Conservation (phyloP, 2,888 invertebrate genomes). For the Mythimna loreyi region DNA sequence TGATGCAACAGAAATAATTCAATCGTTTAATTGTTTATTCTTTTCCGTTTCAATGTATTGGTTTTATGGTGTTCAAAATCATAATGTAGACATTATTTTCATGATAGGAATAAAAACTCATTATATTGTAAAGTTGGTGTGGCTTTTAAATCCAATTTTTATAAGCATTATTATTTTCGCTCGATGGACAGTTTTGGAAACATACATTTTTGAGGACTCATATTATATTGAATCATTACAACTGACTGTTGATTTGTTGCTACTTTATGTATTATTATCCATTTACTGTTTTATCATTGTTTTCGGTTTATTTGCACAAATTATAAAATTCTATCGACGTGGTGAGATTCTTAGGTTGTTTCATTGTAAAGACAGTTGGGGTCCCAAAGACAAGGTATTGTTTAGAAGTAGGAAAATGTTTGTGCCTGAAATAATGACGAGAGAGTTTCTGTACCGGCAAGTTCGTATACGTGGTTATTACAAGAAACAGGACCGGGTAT, state of each 20-base stretch:
- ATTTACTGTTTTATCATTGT: slow-evolving; percentile 74
- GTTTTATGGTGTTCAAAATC: slow-evolving; percentile 82
- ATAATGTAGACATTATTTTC: slow-evolving; percentile 84
- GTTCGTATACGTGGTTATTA: slow-evolving; percentile 82
- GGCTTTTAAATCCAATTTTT: slow-evolving; percentile 80
- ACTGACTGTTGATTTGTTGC: slow-evolving; percentile 65
- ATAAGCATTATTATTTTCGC: slow-evolving; percentile 67
- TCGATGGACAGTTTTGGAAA: slow-evolving; percentile 61
- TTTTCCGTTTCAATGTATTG: slow-evolving; percentile 83
- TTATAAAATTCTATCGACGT: slow-evolving; percentile 64
- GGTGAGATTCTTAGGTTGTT: slow-evolving; percentile 67
- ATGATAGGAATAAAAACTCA: slow-evolving; percentile 87
- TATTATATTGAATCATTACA: slow-evolving; percentile 64
- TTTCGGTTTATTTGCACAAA: slow-evolving; percentile 69
- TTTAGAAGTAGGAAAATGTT: slow-evolving; percentile 86
- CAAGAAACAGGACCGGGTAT: slow-evolving; percentile 52
- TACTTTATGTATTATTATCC: slow-evolving; percentile 72
- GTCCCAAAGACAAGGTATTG: slow-evolving; percentile 80
- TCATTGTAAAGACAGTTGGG: slow-evolving; percentile 77
- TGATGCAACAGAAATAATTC: slow-evolving; percentile 78
- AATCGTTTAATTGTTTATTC: slow-evolving; percentile 76
- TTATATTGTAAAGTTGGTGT: slow-evolving; percentile 81
- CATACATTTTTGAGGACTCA: slow-evolving; percentile 66
- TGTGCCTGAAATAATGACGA: slow-evolving; percentile 88
- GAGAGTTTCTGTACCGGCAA: slow-evolving; percentile 88